These are phyloP conservation scores for Coleophora deauratella DNA, from an alignment of 2,888 invertebrate species.

Conservation along the genomic window DNA sequence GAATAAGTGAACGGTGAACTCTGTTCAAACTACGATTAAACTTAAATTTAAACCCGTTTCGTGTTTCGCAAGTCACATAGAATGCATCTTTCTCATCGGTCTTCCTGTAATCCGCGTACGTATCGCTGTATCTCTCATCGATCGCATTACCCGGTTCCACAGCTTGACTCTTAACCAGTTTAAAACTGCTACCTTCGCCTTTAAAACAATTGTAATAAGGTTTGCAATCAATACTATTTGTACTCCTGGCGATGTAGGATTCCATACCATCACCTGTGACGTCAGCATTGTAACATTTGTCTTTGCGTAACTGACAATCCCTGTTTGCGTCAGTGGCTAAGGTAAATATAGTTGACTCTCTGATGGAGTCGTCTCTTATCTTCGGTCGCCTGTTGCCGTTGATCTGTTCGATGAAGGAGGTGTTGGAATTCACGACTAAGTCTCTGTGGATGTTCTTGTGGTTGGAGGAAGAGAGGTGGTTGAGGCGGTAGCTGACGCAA, in stretches of 20 bases:
- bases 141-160: slow-evolving; percentile 11
- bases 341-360: slow-evolving; percentile 60
- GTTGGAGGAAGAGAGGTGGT: slow-evolving; percentile 63
- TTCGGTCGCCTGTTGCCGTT: slow-evolving; percentile 56
- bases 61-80: no score
- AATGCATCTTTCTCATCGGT: slow-evolving; percentile 35
- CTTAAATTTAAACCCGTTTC: no score
- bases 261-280: slow-evolving; percentile 38
- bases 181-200: slow-evolving; percentile 22
- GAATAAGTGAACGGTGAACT: no score
- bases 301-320: slow-evolving; percentile 58
- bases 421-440: slow-evolving; percentile 53
- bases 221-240: slow-evolving; percentile 61
- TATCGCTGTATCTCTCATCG: slow-evolving; percentile 53
- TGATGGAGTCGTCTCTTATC: slow-evolving; percentile 59
- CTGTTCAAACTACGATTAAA: no score
- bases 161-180: slow-evolving; percentile 12
- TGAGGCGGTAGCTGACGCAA: slow-evolving; percentile 59
- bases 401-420: slow-evolving; percentile 62
- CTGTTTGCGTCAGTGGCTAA: slow-evolving; percentile 49
- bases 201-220: slow-evolving; percentile 66
- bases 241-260: slow-evolving; percentile 50
- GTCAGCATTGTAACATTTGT: slow-evolving; percentile 28
- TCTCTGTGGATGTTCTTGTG: slow-evolving; percentile 60
- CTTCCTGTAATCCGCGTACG: slow-evolving; percentile 49